Evolutionary conservation across 2,888 invertebrate species (phyloP).

Genomic region (Pegoplata infirma): DNA sequence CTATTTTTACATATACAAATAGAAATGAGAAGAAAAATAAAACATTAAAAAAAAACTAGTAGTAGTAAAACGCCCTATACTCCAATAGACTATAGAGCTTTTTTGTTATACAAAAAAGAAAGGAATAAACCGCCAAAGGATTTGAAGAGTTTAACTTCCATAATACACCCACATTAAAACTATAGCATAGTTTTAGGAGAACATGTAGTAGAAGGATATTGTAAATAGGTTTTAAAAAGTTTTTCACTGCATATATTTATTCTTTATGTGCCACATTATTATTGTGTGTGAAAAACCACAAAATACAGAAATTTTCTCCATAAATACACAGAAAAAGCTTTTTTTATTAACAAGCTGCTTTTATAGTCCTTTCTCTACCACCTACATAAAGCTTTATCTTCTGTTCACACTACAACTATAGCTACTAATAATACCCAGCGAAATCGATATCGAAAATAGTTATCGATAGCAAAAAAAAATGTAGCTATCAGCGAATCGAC

Average conservation of each 20-base stretch:
- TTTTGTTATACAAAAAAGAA: neutral
- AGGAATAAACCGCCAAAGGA: neutral
- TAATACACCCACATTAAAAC: slow-evolving; percentile 4
- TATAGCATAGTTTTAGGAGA: neutral
- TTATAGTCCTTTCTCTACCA: too few relatives aligned
- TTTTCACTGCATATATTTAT: too few relatives aligned
- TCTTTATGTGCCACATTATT: too few relatives aligned
- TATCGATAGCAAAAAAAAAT: too few relatives aligned
- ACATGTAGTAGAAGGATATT: slow-evolving; percentile 7
- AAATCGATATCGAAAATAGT: too few relatives aligned
- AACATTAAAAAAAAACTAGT: slow-evolving; percentile 2
- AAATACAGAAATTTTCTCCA: slow-evolving; percentile 26
- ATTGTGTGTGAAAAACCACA: slow-evolving; percentile 43
- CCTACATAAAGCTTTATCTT: too few relatives aligned
- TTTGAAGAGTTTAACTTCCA: neutral
- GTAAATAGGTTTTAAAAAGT: too few relatives aligned
- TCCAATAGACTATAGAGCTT: slow-evolving; percentile 15
- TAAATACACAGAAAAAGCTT: slow-evolving; percentile 48
- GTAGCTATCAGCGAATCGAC: too few relatives aligned
- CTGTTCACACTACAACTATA: too few relatives aligned
- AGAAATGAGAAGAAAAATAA: neutral
- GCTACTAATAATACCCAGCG: too few relatives aligned
- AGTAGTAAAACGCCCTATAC: slow-evolving; percentile 18
- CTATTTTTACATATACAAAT: neutral
- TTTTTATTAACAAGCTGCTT: too few relatives aligned